Evolutionary conservation across 1,140 invertebrate species (phyloP), one percentile per base, ranked within the genome.

Genomic region (Acromyrmex echinatior): DNA sequence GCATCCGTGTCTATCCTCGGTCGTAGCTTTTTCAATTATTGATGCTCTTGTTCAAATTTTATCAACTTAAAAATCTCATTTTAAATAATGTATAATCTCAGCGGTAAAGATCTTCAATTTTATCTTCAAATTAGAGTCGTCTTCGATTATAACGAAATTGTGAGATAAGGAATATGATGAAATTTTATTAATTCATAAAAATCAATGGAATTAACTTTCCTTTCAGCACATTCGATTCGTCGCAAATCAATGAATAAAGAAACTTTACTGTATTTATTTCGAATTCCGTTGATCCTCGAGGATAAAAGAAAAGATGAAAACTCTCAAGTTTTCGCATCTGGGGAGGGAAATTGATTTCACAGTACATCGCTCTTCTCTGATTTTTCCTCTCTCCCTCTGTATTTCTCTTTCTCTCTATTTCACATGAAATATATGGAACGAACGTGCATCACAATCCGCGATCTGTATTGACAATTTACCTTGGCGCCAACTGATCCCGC

Each of bases 401-500:
- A 16, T 35, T 3, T 39, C 45, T 21, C 25, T 35, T 9, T 18
- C 51, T 28, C 49, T n/a, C 10, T 21, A 25, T 66, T 65, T 79
- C 63, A 45, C 25, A n/a, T 35, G 56, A 82, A 82, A 49, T 62
- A 35, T 7, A 35, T 35, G 18, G 56, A 60, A 82, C 7, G 39
- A 81, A 71, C 31, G 18, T 39, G 51, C 60, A 39, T 65, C 63
- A 16, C 49, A 56, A 63, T 35, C 56, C 25, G 14, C 25, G 56
- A 74, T 74, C 25, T 51, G n/a, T 62, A 74, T 76, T 74, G 70
- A 45, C 80, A 76, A 56, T 84, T 84, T 84, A 97, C 97, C 96
- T 98, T 98, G 45, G 98, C 97, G 16, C 97, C 97, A 90, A 98
- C 97, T 21, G 97, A 97, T 88, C 97, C 97, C 21, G 97, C 97